Evolutionary conservation across 2,797 vertebrate genomes (phyloP).

Genomic region (Hephaestus fuliginosus): DNA sequence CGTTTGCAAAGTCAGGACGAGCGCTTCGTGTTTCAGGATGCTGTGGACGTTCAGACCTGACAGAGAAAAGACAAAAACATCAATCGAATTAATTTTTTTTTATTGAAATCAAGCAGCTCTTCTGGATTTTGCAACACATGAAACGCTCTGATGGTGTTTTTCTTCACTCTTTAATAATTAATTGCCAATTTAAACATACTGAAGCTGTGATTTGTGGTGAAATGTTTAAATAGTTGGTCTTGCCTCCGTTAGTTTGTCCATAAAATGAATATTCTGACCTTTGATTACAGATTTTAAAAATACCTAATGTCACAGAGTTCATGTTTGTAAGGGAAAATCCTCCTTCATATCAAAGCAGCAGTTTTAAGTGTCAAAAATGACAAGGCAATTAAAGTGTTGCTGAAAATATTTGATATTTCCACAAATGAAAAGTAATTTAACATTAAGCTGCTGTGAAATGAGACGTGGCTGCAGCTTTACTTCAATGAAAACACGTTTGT

Average conservation of each 20-base stretch:
- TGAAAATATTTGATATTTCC: too few species aligned
- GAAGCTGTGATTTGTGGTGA: too few species aligned
- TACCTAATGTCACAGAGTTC: background rate
- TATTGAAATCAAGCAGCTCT: background rate
- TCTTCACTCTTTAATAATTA: background rate
- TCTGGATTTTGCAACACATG: background rate
- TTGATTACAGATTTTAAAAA: background rate
- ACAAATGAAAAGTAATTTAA: too few species aligned
- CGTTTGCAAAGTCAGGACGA: slow-evolving; percentile 89
- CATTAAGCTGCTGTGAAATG: too few species aligned
- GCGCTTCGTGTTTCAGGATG: slow-evolving; percentile 89
- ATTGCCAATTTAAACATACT: too few species aligned
- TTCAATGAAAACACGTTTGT: background rate
- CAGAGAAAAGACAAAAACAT: background rate
- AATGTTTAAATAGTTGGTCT: too few species aligned
- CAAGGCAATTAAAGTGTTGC: too few species aligned
- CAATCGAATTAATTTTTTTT: too few species aligned
- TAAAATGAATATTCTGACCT: too few species aligned
- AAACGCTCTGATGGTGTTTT: background rate
- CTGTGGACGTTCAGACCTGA: slow-evolving; percentile 93
- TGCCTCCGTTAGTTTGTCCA: too few species aligned
- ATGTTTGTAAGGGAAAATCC: background rate
- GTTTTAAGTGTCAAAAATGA: too few species aligned
- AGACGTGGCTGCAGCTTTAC: background rate
- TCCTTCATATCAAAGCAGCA: too few species aligned